phyloP scores from a whole-genome alignment of 2,888 invertebrate genomes.

The Drosophila phalerata region DNA sequence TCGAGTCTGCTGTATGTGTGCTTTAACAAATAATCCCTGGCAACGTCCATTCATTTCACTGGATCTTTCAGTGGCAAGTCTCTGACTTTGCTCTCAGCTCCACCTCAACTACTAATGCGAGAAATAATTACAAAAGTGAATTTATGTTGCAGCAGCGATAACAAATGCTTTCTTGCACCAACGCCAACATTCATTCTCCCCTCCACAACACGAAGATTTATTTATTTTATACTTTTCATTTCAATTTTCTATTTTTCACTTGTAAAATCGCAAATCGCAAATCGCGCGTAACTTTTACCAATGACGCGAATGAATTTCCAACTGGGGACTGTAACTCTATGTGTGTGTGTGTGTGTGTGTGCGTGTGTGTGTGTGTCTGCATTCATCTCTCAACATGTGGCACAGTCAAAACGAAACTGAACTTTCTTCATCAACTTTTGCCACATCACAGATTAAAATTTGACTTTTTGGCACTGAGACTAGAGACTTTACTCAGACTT shows the following conservation, averaged over 20 bases:
- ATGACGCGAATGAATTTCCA: constrained; percentile 53
- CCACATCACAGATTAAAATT: constrained; percentile 81
- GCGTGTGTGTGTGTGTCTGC: constrained; percentile 32
- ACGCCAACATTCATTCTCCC: constrained; percentile 6
- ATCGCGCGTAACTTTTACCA: constrained; percentile 69
- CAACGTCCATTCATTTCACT: constrained; percentile 71
- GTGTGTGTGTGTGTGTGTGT: constrained; percentile 29
- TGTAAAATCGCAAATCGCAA: constrained; percentile 32
- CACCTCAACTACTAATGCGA: constrained; percentile 83
- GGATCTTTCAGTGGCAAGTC: constrained; percentile 22
- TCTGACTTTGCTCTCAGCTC: constrained; percentile 68
- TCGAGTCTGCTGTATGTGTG: constrained; percentile 43
- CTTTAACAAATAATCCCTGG: constrained; percentile 75
- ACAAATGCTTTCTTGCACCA: constrained; percentile 80
- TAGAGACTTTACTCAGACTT: constrained; percentile 46
- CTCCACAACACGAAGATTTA: constrained; percentile 68
- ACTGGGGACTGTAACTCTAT: constrained; percentile 4
- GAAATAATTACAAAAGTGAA: constrained; percentile 84
- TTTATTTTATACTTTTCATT: constrained; percentile 41
- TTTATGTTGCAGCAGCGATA: constrained; percentile 82
- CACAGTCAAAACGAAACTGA: constrained; percentile 53
- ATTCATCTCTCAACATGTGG: constrained; percentile 67
- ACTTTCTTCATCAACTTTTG: constrained; percentile 79
- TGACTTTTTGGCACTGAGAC: constrained; percentile 73
- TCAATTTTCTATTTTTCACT: constrained; percentile 9